These are phyloP conservation scores for Oreotrochilus melanogaster DNA, from an alignment of 2,113 vertebrate genomes.

Conservation along the genomic window DNA sequence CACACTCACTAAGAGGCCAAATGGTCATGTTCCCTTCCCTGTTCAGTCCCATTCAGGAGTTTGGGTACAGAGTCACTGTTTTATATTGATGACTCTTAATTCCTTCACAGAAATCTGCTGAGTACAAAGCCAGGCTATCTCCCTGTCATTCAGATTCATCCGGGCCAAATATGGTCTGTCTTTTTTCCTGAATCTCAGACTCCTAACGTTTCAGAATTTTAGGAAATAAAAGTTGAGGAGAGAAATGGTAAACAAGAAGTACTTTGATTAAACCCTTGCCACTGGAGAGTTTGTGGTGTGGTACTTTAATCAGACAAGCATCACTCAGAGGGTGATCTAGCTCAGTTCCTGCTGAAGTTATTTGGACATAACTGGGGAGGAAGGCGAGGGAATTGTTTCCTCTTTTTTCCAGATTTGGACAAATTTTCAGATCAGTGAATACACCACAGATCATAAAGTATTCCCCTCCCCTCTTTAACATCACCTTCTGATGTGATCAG, in stretches of 20 bases:
- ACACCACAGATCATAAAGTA: slow-evolving; percentile 27
- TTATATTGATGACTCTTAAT: neutral
- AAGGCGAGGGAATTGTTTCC: neutral
- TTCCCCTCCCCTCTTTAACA: slow-evolving; percentile 18
- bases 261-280: neutral
- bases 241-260: neutral
- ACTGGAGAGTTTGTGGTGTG: neutral
- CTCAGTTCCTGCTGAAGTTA: neutral
- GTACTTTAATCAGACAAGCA: neutral
- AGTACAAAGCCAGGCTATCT: neutral
- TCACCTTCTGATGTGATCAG: slow-evolving; percentile 56
- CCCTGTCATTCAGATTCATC: neutral
- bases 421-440: slow-evolving; percentile 4
- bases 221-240: neutral
- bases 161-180: neutral
- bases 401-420: slow-evolving; percentile 23
- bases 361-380: neutral
- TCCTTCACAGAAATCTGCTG: neutral
- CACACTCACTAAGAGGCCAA: neutral
- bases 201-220: neutral
- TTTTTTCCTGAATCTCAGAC: neutral
- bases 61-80: neutral
- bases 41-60: neutral
- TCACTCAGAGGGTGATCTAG: neutral
- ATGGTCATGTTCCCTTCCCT: neutral